Base-by-base conservation (phyloP, 2,797 vertebrate genomes). In the Phrynocephalus forsythii region DNA sequence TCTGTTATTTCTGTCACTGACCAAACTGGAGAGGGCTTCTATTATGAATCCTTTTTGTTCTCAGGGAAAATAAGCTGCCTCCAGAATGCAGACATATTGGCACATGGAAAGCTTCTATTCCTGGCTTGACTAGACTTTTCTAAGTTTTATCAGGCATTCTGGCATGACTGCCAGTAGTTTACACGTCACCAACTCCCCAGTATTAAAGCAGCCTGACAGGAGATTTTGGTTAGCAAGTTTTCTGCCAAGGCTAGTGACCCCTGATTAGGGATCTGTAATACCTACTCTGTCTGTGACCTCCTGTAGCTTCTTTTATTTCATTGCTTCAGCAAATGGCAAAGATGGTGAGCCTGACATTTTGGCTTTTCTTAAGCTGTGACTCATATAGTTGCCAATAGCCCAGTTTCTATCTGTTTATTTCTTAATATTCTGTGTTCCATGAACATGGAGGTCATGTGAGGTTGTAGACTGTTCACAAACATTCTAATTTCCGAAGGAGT, bases 1-100 rank as follows among this genome's bases (percentile, higher is more conserved):
- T 86, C 71, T 81, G 76, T 87, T 72, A 89, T 91, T 93, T 91
- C 84, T 92, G 82, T 9, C 71, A n/a, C 16, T 89, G 38, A 77
- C 0, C 20, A 91, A 88, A 86, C 78, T 30, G 28, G 30, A 84
- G 10, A 90, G 1, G 68, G 85, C 89, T 90, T 76, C 26, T 80
- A 26, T 28, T 60, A 82, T 89, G 88, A 86, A 80, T 18, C 9
- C 48, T 81, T 3, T n/a, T 90, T 88, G 91, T 80, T 77, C 16
- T 13, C 56, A 60, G 52, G 24, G 85, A 86, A 66, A 85, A 91
- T 91, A 88, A 69, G 0, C 30, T 86, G 9, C 0, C 28, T 16
- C 16, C 28, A 85, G 26, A 66, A 78, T 38, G 15, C 48, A 85
- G 83, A 75, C 60, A 82, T 82, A 7, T 50, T 76, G 48, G 63